Conservation (phyloP, 2,888 invertebrate species). For the Diaprepes abbreviatus region DNA sequence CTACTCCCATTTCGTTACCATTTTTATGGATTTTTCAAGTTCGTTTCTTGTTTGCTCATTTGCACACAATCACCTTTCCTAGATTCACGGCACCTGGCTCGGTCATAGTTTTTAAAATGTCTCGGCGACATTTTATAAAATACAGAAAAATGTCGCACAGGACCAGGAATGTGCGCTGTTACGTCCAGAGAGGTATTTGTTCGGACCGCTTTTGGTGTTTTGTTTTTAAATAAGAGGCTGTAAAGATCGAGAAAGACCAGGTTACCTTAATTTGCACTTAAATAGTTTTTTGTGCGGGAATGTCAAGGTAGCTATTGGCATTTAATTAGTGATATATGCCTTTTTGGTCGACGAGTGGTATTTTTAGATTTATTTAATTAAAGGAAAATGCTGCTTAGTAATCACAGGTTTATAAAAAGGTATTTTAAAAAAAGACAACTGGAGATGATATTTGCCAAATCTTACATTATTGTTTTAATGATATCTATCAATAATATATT, state of each 20-base stretch:
- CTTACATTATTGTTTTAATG: too few species aligned
- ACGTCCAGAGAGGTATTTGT: slow-evolving; percentile 40
- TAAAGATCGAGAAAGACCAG: slow-evolving; percentile 40
- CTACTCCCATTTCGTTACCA: slow-evolving; percentile 17
- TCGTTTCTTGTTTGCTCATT: slow-evolving; percentile 36
- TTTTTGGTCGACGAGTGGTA: neutral
- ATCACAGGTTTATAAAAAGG: too few species aligned
- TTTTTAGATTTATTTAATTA: slow-evolving; percentile 34
- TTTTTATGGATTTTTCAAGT: slow-evolving; percentile 36
- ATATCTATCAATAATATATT: too few species aligned
- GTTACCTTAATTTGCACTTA: slow-evolving; percentile 47
- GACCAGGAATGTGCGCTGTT: slow-evolving; percentile 41
- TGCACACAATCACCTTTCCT: slow-evolving; percentile 42
- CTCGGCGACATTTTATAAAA: slow-evolving; percentile 42
- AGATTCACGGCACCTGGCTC: slow-evolving; percentile 17
- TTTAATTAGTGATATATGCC: slow-evolving; percentile 50
- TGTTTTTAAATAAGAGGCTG: slow-evolving; percentile 35
- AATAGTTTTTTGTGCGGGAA: slow-evolving; percentile 43
- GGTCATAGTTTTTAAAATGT: slow-evolving; percentile 33
- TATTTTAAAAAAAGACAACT: too few species aligned
- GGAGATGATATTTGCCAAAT: too few species aligned
- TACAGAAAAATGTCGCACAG: slow-evolving; percentile 40
- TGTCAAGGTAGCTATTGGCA: slow-evolving; percentile 42
- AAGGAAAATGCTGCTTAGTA: too few species aligned
- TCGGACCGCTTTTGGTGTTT: slow-evolving; percentile 33